These are phyloP conservation scores for Agrypnus murinus DNA, from an alignment of 2,888 invertebrate genomes.

Conservation along the genomic window DNA sequence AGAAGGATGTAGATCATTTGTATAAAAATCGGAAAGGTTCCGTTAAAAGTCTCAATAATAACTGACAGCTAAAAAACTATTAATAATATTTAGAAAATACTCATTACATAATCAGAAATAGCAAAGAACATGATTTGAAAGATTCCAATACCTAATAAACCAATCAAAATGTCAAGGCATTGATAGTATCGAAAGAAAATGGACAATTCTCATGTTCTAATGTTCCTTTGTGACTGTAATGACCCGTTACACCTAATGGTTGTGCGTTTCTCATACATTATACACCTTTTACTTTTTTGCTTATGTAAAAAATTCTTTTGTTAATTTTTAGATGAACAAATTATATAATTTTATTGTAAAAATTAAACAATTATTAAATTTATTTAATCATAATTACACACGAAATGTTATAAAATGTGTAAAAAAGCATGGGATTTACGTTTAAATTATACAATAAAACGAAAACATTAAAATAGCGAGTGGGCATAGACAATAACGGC, in stretches of 20 bases:
- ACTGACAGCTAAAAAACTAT: too few relatives aligned
- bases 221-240: conserved; percentile 3
- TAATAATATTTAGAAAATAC: too few relatives aligned
- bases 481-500: background rate
- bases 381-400: too few relatives aligned
- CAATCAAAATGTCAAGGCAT: conserved; percentile 13
- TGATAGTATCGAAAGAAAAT: conserved; percentile 3
- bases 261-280: background rate
- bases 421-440: background rate
- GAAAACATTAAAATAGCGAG: background rate
- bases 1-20: too few relatives aligned
- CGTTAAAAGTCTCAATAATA: too few relatives aligned
- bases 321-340: too few relatives aligned
- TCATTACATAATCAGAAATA: background rate
- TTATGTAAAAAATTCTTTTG: background rate
- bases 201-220: background rate
- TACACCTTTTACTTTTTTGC: conserved; percentile 3
- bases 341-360: too few relatives aligned
- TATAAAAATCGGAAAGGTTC: too few relatives aligned
- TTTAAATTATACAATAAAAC: background rate
- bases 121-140: background rate
- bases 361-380: background rate
- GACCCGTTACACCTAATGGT: background rate
- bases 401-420: background rate
- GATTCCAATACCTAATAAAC: background rate